These are phyloP conservation scores for Astyanax mexicanus DNA, from an alignment of 2,797 vertebrate genomes.

Conservation along the genomic window DNA sequence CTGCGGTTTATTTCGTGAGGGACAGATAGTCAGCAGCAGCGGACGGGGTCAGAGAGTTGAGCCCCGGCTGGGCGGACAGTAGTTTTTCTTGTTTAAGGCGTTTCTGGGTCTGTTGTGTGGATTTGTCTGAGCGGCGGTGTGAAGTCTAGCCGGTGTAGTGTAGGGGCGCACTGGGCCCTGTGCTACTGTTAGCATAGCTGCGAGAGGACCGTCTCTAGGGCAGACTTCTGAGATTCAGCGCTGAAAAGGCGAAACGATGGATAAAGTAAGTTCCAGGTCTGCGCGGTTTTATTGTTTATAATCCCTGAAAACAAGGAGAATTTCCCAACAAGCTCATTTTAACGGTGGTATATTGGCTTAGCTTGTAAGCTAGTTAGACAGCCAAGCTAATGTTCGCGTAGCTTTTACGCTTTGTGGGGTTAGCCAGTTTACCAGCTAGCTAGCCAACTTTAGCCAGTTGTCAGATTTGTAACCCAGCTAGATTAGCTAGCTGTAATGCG, in stretches of 20 bases:
- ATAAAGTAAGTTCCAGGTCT: conserved; percentile 50
- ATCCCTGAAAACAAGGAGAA: neutral
- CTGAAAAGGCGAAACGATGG: conserved; percentile 42
- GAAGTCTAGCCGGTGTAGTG: neutral
- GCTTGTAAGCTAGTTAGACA: too few species aligned
- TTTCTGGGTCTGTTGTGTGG: neutral
- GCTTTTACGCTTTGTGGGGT: too few species aligned
- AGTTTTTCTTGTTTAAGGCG: neutral
- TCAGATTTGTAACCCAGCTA: conserved; percentile 29
- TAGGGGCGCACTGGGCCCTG: neutral
- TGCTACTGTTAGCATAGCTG: conserved; percentile 20
- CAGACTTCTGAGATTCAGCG: neutral
- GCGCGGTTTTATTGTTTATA: neutral
- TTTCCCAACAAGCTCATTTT: too few species aligned
- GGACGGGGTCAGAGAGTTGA: neutral
- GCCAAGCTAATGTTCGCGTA: too few species aligned
- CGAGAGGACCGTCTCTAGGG: neutral
- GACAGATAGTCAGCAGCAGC: neutral
- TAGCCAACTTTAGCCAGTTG: conserved; percentile 25
- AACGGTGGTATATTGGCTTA: too few species aligned
- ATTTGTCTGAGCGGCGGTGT: neutral
- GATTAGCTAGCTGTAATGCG: too few species aligned
- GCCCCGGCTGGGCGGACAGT: neutral
- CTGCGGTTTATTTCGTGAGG: neutral
- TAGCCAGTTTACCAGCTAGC: neutral